phyloP scores from a whole-genome alignment of 2,113 vertebrate genomes.

The Eurystomus gularis region DNA sequence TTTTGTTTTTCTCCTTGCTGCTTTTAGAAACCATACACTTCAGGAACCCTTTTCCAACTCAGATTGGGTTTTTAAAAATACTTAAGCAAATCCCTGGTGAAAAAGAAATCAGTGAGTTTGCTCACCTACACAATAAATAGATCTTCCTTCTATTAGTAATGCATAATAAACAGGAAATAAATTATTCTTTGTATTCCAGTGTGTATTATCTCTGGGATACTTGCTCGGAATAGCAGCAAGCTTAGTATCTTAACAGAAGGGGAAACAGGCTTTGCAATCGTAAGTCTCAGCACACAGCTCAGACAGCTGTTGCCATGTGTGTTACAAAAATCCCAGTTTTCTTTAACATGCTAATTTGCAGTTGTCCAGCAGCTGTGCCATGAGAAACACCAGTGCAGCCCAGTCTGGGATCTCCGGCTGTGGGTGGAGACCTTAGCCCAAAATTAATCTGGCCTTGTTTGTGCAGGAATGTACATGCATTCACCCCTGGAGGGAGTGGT shows the following conservation, averaged over 20 bases:
- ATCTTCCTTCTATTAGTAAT: neutral
- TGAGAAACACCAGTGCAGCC: neutral
- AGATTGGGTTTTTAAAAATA: neutral
- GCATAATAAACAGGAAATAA: neutral
- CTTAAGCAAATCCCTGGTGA: neutral
- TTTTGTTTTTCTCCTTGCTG: neutral
- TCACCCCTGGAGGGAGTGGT: neutral
- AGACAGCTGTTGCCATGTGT: neutral
- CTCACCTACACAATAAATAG: neutral
- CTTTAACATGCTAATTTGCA: neutral
- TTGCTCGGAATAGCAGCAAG: neutral
- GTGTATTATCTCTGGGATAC: neutral
- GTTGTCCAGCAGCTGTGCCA: neutral
- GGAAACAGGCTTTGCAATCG: neutral
- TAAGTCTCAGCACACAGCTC: neutral
- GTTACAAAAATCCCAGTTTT: neutral
- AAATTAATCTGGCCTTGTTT: neutral
- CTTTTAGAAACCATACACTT: fast-evolving
- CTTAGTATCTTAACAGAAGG: neutral
- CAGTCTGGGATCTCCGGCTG: neutral
- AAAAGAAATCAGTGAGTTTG: neutral
- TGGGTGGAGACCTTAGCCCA: neutral
- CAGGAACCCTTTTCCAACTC: fast-evolving
- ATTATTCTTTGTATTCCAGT: neutral
- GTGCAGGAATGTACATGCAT: neutral